Evolutionary conservation across 2,888 invertebrate species (phyloP).

Genomic region (Lomographa bimaculata): DNA sequence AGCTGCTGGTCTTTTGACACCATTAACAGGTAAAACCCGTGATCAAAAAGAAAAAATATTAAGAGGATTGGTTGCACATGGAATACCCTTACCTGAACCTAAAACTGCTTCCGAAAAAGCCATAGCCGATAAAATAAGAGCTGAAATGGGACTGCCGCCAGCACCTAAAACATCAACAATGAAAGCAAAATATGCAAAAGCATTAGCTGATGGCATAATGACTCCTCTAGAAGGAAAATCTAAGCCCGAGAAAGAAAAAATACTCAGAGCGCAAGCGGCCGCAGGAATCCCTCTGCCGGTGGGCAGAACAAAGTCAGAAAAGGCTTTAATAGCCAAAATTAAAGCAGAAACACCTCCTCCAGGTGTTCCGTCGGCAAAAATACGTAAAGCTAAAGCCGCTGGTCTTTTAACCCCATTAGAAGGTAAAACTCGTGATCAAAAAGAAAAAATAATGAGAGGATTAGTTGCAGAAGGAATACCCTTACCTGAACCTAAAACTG

Average conservation of each 20-base stretch:
- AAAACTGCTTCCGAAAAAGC: constrained; percentile 40
- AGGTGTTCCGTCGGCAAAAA: constrained; percentile 41
- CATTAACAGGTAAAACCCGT: constrained; percentile 35
- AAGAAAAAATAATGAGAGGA: constrained; percentile 37
- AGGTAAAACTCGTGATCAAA: constrained; percentile 37
- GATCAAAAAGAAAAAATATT: constrained; percentile 39
- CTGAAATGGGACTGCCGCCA: constrained; percentile 33
- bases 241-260: constrained; percentile 39
- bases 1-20: constrained; percentile 34
- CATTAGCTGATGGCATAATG: constrained; percentile 34
- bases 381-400: constrained; percentile 30
- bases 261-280: constrained; percentile 34
- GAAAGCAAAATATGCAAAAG: constrained; percentile 28
- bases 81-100: constrained; percentile 39
- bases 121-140: constrained; percentile 28
- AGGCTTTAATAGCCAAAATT: constrained; percentile 36
- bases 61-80: constrained; percentile 27
- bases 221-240: constrained; percentile 42
- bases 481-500: constrained; percentile 33
- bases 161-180: constrained; percentile 26
- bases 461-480: constrained; percentile 30
- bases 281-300: constrained; percentile 40
- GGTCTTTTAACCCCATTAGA: constrained; percentile 32
- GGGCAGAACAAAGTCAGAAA: constrained; percentile 40
- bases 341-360: constrained; percentile 38